Evolutionary conservation across 1,140 invertebrate genomes (phyloP).

Genomic region (Drosophila kikkawai): DNA sequence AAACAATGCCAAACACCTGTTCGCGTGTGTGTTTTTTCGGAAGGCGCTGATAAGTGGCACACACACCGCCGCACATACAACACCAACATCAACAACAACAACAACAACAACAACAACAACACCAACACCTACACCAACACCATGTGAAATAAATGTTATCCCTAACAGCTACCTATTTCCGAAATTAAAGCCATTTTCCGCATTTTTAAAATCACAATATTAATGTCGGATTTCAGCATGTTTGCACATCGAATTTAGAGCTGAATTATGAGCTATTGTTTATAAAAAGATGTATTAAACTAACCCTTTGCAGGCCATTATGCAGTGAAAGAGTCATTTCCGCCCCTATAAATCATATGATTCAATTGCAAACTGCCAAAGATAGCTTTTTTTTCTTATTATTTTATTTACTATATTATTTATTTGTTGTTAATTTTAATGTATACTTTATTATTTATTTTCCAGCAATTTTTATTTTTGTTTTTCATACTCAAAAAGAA

Average conservation of each 20-base stretch:
- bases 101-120: too few relatives aligned
- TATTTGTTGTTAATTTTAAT: too few relatives aligned
- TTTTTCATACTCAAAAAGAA: too few relatives aligned
- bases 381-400: too few relatives aligned
- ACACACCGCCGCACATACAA: slow-evolving; percentile 12
- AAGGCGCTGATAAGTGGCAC: slow-evolving; percentile 31
- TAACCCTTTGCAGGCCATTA: too few relatives aligned
- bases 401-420: too few relatives aligned
- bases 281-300: too few relatives aligned
- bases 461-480: too few relatives aligned
- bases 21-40: background rate
- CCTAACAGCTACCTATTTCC: background rate
- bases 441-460: too few relatives aligned
- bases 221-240: background rate
- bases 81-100: background rate
- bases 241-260: background rate
- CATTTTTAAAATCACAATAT: background rate
- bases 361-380: too few relatives aligned
- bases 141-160: slow-evolving; percentile 2
- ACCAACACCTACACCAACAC: background rate
- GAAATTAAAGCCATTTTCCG: slow-evolving; percentile 1
- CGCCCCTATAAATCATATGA: too few relatives aligned
- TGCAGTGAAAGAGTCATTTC: too few relatives aligned
- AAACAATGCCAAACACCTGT: slow-evolving; percentile 65
- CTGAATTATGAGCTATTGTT: background rate